A percentile compares a stretch with the other conserved stretches of the same genome.
Conservation (phyloP, 2,888 invertebrate species). For the Zootermopsis nevadensis region DNA sequence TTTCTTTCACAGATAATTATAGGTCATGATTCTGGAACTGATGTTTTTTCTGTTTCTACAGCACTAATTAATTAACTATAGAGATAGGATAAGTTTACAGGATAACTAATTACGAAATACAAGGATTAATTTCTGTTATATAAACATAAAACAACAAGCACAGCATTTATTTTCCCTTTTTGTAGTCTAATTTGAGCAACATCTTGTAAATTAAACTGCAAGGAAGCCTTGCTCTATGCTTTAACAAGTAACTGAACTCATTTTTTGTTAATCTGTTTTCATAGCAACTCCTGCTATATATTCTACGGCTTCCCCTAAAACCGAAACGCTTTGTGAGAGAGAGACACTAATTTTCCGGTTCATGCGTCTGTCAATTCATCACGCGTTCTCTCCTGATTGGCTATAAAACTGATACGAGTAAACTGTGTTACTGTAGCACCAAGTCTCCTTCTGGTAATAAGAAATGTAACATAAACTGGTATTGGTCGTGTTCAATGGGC, state of each 20-base stretch:
- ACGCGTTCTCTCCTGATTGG: slow-evolving; percentile 50
- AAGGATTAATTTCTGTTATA: slow-evolving; percentile 4
- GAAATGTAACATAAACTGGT: background rate
- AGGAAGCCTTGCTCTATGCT: background rate
- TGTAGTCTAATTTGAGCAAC: background rate
- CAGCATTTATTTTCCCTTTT: background rate
- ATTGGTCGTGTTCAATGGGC: slow-evolving; percentile 38
- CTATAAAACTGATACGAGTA: slow-evolving; percentile 30
- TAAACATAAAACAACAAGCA: background rate
- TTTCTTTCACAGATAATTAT: background rate
- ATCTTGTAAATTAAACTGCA: slow-evolving; percentile 23
- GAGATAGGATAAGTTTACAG: background rate
- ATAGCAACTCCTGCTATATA: background rate
- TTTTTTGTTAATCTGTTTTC: slow-evolving; percentile 37
- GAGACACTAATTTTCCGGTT: slow-evolving; percentile 58
- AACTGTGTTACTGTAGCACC: background rate
- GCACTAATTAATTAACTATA: background rate
- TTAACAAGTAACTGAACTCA: background rate
- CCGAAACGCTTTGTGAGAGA: slow-evolving; percentile 29
- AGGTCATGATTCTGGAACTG: background rate
- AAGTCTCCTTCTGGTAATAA: background rate
- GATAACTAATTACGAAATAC: slow-evolving; percentile 1
- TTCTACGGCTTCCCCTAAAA: background rate
- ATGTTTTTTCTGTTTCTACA: background rate
- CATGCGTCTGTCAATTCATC: slow-evolving; percentile 58